A percentile compares a stretch with the other conserved stretches of the same genome.
phyloP scores from a whole-genome alignment of 2,888 invertebrate genomes.

The Ormia ochracea region DNA sequence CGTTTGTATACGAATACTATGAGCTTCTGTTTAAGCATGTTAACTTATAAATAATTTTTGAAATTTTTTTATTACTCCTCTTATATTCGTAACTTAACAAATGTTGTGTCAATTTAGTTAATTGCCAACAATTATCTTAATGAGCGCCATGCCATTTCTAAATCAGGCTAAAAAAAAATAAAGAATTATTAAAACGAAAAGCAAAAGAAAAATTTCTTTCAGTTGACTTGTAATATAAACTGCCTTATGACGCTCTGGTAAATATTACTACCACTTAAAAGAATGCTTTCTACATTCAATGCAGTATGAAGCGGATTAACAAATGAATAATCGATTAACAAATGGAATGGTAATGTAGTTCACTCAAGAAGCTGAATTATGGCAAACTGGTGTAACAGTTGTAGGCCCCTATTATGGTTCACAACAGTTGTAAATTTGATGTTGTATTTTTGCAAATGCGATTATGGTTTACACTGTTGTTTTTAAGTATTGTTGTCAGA shows the following conservation, averaged over 20 bases:
- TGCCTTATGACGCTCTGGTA: constrained; percentile 68
- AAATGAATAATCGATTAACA: too few relatives aligned
- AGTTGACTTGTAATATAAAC: constrained; percentile 70
- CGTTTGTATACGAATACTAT: too few relatives aligned
- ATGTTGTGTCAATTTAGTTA: constrained; percentile 75
- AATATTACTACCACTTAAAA: constrained; percentile 37
- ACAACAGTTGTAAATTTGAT: too few relatives aligned
- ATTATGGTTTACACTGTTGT: too few relatives aligned
- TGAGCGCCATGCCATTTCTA: constrained; percentile 68
- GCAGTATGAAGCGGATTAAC: too few relatives aligned
- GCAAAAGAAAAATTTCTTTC: constrained; percentile 63
- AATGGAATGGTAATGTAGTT: too few relatives aligned
- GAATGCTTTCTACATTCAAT: constrained; percentile 18
- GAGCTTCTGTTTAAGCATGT: background rate
- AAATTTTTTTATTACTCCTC: background rate
- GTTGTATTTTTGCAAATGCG: too few relatives aligned
- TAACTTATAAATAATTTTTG: background rate
- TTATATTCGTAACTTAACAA: constrained; percentile 64
- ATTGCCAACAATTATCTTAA: constrained; percentile 76
- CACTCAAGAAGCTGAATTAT: too few relatives aligned
- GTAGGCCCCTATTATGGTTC: too few relatives aligned
- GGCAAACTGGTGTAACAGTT: too few relatives aligned
- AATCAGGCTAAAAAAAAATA: constrained; percentile 26
- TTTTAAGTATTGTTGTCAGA: too few relatives aligned
- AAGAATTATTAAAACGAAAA: constrained; percentile 46